Base-by-base conservation (phyloP, 2,797 vertebrate genomes). In the Kryptolebias ocellatus region DNA sequence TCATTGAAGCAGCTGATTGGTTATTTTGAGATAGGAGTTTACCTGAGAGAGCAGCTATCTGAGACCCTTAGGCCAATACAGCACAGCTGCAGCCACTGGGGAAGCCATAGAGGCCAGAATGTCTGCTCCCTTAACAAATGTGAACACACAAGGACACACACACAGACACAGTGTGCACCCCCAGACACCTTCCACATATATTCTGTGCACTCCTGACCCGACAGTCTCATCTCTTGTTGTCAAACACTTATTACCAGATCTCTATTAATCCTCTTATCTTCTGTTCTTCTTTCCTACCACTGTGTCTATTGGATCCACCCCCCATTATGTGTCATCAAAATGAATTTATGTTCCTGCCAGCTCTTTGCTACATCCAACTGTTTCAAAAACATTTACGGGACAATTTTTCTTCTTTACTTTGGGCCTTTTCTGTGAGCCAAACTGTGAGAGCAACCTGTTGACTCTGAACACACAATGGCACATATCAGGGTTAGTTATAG, bases 31-130 rank as follows among this genome's bases (percentile, higher is more conserved):
- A 18, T 46, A 28, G 15, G 18, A 79, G 84, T 90, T 90, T 87
- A 92, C 88, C 90, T 93, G 84, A 67, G 65, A 64, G 76, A 82
- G 68, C 54, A 66, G 74, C 69, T 59, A 61, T 81, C 71, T 83
- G 72, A 85, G 81, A 76, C 71, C 53, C 70, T 87, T 72, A 82
- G 29, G 59, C 74, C 83, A 88, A 91, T 60, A 72, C 4, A 50
- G 79, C 72, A 69, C 88, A 90, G 83, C 88, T 87, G 89, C 78
- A 81, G 78, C 51, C 24, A 60, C 65, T 20, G 72, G 52, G 73
- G 64, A 49, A 69, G 64, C 73, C 39, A 6, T 7, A 12, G 57
- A 16, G 78, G 68, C 64, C 62, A 10, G 70, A 18, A 4, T 34
- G 17, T 51, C 62, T 72, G 70, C 60, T 47, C 42, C 55, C 31